These are phyloP conservation scores for Oopsacas minuta DNA, from an alignment of 37 sponge, comb jelly and placozoan species.

Conservation along the genomic window DNA sequence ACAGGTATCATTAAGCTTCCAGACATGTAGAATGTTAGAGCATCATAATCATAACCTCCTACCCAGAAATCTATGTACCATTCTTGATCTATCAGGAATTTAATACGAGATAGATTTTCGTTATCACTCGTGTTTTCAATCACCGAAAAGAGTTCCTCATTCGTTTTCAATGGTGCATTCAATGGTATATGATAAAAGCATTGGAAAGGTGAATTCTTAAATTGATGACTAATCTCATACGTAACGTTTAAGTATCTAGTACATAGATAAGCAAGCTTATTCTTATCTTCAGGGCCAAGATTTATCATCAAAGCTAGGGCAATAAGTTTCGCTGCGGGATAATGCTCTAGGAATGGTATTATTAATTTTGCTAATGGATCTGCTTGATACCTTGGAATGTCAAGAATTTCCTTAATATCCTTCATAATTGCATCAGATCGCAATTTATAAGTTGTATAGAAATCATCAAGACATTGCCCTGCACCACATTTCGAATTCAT, in stretches of 20 bases:
- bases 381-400: background rate
- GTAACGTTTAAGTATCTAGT: background rate
- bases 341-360: background rate
- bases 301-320: background rate
- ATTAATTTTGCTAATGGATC: background rate
- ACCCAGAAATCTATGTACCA: background rate
- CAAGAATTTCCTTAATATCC: background rate
- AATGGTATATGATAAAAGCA: background rate
- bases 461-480: background rate
- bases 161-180: background rate
- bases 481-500: background rate
- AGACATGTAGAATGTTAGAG: background rate
- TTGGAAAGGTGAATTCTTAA: background rate
- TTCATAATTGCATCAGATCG: background rate
- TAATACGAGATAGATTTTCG: background rate
- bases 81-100: background rate
- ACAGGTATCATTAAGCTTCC: slow-evolving; percentile 9
- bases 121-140: background rate
- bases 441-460: background rate
- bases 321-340: background rate
- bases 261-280: background rate
- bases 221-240: background rate
- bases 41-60: background rate
- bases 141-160: background rate
- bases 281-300: background rate